Percentiles rank a stretch among this genome's conserved stretches.
These are phyloP conservation scores for Scyliorhinus canicula DNA, from an alignment of 2,797 vertebrate genomes.

Conservation along the genomic window DNA sequence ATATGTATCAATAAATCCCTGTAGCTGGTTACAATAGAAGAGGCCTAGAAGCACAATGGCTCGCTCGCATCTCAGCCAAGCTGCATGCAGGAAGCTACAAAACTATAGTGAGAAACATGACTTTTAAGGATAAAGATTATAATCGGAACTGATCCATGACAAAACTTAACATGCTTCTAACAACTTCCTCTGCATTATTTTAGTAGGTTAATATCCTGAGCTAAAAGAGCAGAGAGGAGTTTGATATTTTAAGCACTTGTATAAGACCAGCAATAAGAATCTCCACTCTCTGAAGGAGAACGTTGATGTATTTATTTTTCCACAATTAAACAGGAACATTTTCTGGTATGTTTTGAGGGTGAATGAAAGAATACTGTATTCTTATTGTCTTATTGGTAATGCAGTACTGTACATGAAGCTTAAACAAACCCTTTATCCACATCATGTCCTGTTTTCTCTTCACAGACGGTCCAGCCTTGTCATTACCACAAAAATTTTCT, in stretches of 20 bases:
- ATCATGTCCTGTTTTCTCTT: slow-evolving; percentile 38
- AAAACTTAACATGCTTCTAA: not conserved
- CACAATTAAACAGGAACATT: not conserved
- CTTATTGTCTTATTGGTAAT: not conserved
- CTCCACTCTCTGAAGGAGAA: not conserved
- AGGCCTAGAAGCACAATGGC: not conserved
- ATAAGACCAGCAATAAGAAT: not conserved
- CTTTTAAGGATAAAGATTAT: not conserved
- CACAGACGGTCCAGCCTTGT: slow-evolving; percentile 90
- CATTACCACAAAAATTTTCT: slow-evolving; percentile 99
- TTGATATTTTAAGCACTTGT: not conserved
- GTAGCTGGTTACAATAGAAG: not conserved
- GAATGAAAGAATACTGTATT: not conserved
- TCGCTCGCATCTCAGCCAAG: not conserved
- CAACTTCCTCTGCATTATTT: not conserved
- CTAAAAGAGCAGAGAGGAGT: not conserved
- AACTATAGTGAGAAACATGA: not conserved
- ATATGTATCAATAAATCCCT: not conserved
- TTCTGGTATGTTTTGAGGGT: not conserved
- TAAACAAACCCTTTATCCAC: not conserved
- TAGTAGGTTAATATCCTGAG: not conserved
- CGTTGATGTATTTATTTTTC: not conserved
- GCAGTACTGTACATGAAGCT: not conserved
- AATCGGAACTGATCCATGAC: not conserved
- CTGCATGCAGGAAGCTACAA: not conserved